Evolutionary conservation across 2,797 vertebrate genomes (phyloP), one percentile per base, ranked within the genome.

Genomic region (Mus caroli): DNA sequence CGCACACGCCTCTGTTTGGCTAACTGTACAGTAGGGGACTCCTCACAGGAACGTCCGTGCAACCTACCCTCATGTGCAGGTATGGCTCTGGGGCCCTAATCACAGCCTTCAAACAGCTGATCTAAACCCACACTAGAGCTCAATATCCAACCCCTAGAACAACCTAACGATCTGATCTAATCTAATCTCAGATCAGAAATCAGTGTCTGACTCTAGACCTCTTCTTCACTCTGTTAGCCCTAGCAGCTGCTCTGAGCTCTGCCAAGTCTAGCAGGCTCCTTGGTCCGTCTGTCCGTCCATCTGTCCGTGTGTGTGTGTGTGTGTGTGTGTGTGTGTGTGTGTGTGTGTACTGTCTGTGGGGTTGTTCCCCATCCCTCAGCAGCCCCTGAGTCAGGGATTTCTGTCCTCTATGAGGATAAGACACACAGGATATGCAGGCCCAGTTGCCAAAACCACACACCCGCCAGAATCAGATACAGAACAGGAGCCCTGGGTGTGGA

Each of bases 61-160:
- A 99, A 99, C 98, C 96, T 99, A 87, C 99, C 99, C 0, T 99
- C 99, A 73, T 99, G 99, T 96, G 76, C 98, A 97, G 99, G 99
- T 99, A 92, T 1, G 0, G 2, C 24, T 14, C 3, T 46, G 1
- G 0, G 58, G 31, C 85, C 37, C 56, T 58, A 46, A 40, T 15
- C 15, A 2, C 26, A 26, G 28, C 20, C 56, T 60, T 56, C 50
- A 76, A 26, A 40, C 11, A 11, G 19, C n/a, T 90, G 54, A 7
- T 52, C 13, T 24, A 28, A 77, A 78, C 73, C 76, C 56, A 37
- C 28, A 37, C 43, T 71, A 52, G 20, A 24, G 56, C 20, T 20
- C 28, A 3, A 4, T 37, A 40, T 37, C 31, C 40, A 12, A 34
- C 46, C 15, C 20, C 40, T 37, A 4, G 6, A 26, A 46, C 58